phyloP scores from a whole-genome alignment of 2,888 invertebrate species.

The Macrophya alboannulata region DNA sequence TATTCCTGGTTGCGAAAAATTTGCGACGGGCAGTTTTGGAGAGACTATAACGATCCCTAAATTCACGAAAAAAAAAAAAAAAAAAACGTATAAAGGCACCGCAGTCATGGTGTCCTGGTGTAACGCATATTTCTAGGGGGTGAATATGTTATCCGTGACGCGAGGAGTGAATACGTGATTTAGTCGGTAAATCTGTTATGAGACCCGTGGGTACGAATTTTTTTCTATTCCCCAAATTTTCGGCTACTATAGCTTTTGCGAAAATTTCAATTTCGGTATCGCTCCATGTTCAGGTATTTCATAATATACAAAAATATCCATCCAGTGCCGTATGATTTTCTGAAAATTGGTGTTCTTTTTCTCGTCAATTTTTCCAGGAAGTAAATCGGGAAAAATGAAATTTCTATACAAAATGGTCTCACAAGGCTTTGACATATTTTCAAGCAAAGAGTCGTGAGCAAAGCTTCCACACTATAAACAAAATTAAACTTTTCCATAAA shows the following conservation, averaged over 20 bases:
- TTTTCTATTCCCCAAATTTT: not conserved
- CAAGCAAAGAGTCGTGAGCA: not conserved
- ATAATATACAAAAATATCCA: not conserved
- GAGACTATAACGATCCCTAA: constrained; percentile 10
- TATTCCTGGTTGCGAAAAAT: constrained; percentile 48
- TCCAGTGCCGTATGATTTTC: no score
- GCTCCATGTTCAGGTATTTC: not conserved
- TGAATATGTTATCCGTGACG: constrained; percentile 25
- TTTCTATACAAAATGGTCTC: no score
- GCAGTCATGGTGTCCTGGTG: constrained; percentile 46
- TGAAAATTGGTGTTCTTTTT: no score
- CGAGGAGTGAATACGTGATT: not conserved
- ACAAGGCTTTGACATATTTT: not conserved
- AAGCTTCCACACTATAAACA: not conserved
- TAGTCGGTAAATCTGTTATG: not conserved
- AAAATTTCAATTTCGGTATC: not conserved
- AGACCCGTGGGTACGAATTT: not conserved
- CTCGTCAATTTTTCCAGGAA: no score
- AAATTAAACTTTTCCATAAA: constrained; percentile 8
- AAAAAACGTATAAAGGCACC: not conserved
- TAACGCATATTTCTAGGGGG: constrained; percentile 45
- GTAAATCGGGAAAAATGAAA: no score
- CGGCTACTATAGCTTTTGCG: not conserved
- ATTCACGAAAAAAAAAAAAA: constrained; percentile 31
- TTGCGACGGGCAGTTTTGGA: constrained; percentile 24